Evolutionary conservation across 2,797 vertebrate genomes (phyloP).

Genomic region (Cynopterus sphinx): DNA sequence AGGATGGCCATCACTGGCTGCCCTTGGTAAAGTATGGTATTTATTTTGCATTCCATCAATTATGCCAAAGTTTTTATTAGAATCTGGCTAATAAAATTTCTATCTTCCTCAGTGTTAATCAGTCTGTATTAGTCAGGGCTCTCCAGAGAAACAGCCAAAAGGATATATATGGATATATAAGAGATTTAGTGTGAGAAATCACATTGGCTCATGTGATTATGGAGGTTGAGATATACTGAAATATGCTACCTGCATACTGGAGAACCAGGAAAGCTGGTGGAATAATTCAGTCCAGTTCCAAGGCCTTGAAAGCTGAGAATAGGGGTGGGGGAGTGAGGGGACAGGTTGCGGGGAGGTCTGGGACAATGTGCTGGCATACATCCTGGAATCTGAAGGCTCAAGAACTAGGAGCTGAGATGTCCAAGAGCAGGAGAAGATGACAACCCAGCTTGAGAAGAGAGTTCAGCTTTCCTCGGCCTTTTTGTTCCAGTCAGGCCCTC

Average conservation of each 20-base stretch:
- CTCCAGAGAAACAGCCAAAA: not conserved
- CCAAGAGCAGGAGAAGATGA: not conserved
- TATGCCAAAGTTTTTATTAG: not conserved
- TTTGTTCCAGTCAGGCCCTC: not conserved
- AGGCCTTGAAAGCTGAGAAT: too few relatives aligned
- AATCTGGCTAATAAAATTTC: not conserved
- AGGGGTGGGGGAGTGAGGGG: not conserved
- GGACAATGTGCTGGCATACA: not conserved
- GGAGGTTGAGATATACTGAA: not conserved
- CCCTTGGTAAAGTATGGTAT: not conserved
- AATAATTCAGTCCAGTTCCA: not conserved
- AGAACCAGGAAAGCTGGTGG: not conserved
- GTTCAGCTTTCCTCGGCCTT: not conserved
- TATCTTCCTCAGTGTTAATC: not conserved
- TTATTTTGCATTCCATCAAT: not conserved
- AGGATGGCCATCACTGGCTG: not conserved
- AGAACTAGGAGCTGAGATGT: not conserved
- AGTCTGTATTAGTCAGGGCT: not conserved
- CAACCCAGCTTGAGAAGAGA: accelerated
- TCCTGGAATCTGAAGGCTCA: not conserved
- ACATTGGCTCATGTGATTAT: not conserved
- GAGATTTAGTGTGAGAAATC: not conserved
- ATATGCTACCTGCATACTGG: not conserved
- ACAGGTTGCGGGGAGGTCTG: not conserved
- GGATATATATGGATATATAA: not conserved